phyloP scores from a whole-genome alignment of 2,888 invertebrate species.

The Boloria selene region DNA sequence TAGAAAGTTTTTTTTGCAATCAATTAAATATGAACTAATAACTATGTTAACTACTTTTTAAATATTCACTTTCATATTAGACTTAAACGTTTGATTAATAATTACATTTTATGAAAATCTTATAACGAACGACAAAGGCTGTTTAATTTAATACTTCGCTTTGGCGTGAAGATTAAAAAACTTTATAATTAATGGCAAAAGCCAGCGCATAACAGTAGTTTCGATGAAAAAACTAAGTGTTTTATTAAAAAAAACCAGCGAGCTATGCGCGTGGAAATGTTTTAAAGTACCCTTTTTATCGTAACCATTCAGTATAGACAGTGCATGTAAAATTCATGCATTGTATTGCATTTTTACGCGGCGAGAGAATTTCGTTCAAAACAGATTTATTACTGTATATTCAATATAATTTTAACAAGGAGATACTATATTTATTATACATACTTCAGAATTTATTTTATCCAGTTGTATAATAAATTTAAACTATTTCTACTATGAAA shows the following conservation, averaged over 20 bases:
- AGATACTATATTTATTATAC: too few species aligned
- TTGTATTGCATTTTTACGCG: slow-evolving; percentile 13
- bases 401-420: too few species aligned
- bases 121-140: neutral
- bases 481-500: too few species aligned
- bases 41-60: too few species aligned
- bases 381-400: neutral
- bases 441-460: too few species aligned
- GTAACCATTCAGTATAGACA: slow-evolving; percentile 9
- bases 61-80: too few species aligned
- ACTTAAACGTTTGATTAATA: too few species aligned
- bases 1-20: too few species aligned
- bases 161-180: slow-evolving; percentile 10
- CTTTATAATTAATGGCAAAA: slow-evolving; percentile 7
- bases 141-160: neutral
- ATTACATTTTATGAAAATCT: neutral
- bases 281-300: slow-evolving; percentile 18
- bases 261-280: neutral
- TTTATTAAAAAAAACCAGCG: neutral
- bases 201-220: neutral
- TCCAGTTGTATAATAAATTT: too few species aligned
- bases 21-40: too few species aligned
- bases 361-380: neutral
- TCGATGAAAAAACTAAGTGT: too few species aligned
- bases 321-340: slow-evolving; percentile 16